Evolutionary conservation across 2,797 vertebrate species (phyloP), one percentile per base, ranked within the genome.

Genomic region (Mormyrops attenuatus): DNA sequence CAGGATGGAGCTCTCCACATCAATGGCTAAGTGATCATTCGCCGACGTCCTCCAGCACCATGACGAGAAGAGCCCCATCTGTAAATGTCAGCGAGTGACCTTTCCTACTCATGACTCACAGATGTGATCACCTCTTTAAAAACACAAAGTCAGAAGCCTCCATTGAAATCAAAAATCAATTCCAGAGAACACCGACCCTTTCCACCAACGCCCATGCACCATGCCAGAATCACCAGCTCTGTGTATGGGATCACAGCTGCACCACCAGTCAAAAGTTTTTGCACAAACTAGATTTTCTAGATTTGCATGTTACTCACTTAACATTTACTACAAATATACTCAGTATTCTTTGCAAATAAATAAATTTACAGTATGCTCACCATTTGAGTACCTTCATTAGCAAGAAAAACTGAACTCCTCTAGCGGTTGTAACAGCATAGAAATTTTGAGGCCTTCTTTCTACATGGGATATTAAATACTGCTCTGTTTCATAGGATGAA

Each of bases 51-150:
- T 55, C 44, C 63, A 13, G 26, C n/a, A 11, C 77, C 52, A 20
- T n/a, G 88, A 85, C 34, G 82, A 89, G 57, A 55, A 86, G 85
- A 69, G 84, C 57, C 34, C 84, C 30, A 44, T 87, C 89, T 49
- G 69, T 86, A 89, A 86, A 86, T 89, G 84, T 89, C 89, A 52
- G 57, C 17, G 9, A 17, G 30, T 89, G 89, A 89, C 89, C 89
- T 89, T 89, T 89, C 84, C 60, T 47, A 20, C 63, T 53, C 50
- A 38, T 69, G 84, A 8, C 55, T 30, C 44, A 20, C 82, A 85
- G 82, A 89, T 80, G 82, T 66, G 80, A 87, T 53, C 82, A 52
- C 89, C 82, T 30, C 55, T 85, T 69, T 89, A n/a, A 85, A 89
- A 89, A 89, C 63, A 47, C 60, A 57, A 85, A 49, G 50, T 85